Percentiles rank a stretch among this genome's conserved stretches.
phyloP scores from a whole-genome alignment of 2,797 vertebrate genomes.

The Sebastes cheni region DNA sequence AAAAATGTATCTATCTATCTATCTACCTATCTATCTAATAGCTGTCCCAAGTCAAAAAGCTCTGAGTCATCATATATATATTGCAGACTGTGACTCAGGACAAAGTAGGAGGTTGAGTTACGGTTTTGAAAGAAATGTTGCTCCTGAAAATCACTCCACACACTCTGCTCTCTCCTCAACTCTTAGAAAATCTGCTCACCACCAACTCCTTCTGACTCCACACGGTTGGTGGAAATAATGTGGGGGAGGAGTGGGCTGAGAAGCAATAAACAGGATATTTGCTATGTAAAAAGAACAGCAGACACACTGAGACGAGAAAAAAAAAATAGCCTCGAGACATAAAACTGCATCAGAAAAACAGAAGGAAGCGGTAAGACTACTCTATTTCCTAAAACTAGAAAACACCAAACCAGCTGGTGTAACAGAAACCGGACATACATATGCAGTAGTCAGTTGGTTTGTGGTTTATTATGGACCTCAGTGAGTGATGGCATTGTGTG shows the following conservation, averaged over 20 bases:
- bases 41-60: not conserved
- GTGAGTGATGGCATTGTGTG: conserved; percentile 30
- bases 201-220: conserved; percentile 57
- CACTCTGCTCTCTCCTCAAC: conserved; percentile 32
- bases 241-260: conserved; percentile 51
- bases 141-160: conserved; percentile 41
- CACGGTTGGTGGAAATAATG: conserved; percentile 53
- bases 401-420: not conserved
- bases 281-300: conserved; percentile 46
- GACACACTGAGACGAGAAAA: conserved; percentile 27
- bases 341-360: conserved; percentile 47
- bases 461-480: not conserved
- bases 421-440: conserved; percentile 5
- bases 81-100: conserved; percentile 49
- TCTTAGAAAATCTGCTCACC: conserved; percentile 48
- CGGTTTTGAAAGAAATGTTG: conserved; percentile 30
- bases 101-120: conserved; percentile 47
- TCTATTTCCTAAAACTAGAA: conserved; percentile 3
- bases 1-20: not conserved
- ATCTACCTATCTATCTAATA: not conserved
- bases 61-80: conserved; percentile 30
- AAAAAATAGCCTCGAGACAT: conserved; percentile 27
- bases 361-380: not conserved
- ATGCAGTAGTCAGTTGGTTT: not conserved
- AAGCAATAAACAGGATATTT: conserved; percentile 61